Conservation (phyloP, 2,797 vertebrate genomes). For the Lateolabrax maculatus region DNA sequence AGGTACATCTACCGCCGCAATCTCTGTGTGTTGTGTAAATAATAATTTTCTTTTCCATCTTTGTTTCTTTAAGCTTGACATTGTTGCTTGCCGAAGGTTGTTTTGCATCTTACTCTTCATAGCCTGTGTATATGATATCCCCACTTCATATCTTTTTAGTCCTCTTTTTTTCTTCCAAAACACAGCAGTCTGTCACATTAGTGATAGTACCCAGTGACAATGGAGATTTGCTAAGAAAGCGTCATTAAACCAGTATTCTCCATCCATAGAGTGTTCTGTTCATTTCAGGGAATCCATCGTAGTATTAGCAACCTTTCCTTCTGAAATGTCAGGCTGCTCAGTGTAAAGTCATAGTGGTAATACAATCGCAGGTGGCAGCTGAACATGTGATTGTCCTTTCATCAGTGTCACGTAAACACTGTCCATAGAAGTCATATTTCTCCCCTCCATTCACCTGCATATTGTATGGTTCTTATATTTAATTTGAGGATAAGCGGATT, state of each 20-base stretch:
- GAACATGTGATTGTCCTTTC: constrained; percentile 44
- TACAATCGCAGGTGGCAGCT: constrained; percentile 64
- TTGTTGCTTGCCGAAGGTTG: constrained; percentile 49
- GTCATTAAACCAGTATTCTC: constrained; percentile 28
- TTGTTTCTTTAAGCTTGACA: constrained; percentile 40
- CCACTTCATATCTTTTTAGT: constrained; percentile 36
- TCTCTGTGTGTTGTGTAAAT: constrained; percentile 66
- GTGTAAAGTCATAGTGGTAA: constrained; percentile 56
- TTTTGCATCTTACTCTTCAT: constrained; percentile 12
- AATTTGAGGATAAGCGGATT: constrained; percentile 11
- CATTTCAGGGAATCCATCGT: constrained; percentile 28
- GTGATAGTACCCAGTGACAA: constrained; percentile 5
- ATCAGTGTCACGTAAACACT: constrained; percentile 57
- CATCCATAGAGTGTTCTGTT: constrained; percentile 28
- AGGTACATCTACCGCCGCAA: constrained; percentile 26
- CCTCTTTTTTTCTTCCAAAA: constrained; percentile 18
- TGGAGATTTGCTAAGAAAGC: constrained; percentile 31
- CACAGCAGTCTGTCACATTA: constrained; percentile 5
- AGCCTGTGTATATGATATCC: not conserved
- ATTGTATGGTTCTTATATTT: constrained; percentile 20
- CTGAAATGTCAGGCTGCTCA: constrained; percentile 73
- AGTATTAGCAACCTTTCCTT: constrained; percentile 66
- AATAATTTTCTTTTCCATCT: constrained; percentile 42
- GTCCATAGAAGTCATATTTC: constrained; percentile 30
- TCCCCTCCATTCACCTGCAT: constrained; percentile 15